Evolutionary conservation across 2,888 invertebrate genomes (phyloP), one percentile per base, ranked within the genome.

Genomic region (Phasia obesa): DNA sequence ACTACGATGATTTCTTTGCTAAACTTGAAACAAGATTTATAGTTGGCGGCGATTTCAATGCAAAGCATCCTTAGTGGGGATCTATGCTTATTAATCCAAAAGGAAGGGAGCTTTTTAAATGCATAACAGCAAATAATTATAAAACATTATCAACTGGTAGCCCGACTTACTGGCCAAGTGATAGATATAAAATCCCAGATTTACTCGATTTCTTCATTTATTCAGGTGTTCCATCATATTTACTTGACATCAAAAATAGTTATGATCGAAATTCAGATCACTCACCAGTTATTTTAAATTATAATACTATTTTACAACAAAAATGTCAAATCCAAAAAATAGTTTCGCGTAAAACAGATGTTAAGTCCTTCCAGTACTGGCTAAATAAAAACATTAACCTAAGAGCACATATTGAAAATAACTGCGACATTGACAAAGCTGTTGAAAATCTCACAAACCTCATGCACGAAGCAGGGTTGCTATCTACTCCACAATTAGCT

Each of bases 71-170:
- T 4, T 84, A 44, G 85, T 59, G 53, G 81, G 69, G 27, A 15
- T 62, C 47, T 13, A 84, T 84, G 1, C 76, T 78, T 4, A 70
- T 23, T 21, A 85, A 85, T 27, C 73, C 76, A 3, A 49, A 64
- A 49, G 11, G 81, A n/a, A 67, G 49, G 27, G 65, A 79, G 47
- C 69, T 79, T 3, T 70, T 44, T 9, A 59, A 42, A 55, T 74
- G 65, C n/a, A 55, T 84, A 23, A 53, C 1, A n/a, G n/a, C 25
- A 13, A 73, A 65, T 21, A 60, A 62, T 0, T 74, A 42, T 19
- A 60, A 62, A 17, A 25, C 35, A 2, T 4, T 74, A 27, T 81
- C 75, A 21, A 81, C 80, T 17, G 70, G 55, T 1, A 70, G 42
- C 7, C 69, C 74, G 0, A 81, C 75, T 11, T 81, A 75, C 38